A percentile compares a stretch with the other conserved stretches of the same genome.
These are phyloP conservation scores for Triplophysa rosa DNA, from an alignment of 2,113 vertebrate species.

Conservation along the genomic window DNA sequence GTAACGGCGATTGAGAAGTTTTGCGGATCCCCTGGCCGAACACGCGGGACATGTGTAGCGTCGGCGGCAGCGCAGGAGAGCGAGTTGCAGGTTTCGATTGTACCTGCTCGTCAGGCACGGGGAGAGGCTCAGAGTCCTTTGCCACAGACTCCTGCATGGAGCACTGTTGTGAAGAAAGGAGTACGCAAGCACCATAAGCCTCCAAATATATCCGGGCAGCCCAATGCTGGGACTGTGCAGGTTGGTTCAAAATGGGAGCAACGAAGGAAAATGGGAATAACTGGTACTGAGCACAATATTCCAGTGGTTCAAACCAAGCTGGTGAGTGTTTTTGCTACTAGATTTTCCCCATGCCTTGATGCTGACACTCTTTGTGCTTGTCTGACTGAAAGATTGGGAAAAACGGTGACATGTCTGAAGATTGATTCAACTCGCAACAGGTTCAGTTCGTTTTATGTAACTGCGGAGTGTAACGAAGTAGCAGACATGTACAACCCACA, in stretches of 20 bases:
- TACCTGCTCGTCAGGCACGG: not conserved
- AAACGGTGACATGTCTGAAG: not conserved
- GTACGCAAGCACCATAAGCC: not conserved
- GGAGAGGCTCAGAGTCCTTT: too few relatives aligned
- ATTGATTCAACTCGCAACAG: too few relatives aligned
- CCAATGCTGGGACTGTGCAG: not conserved
- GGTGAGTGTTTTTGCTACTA: not conserved
- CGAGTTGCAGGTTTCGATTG: not conserved
- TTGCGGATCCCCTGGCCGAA: not conserved
- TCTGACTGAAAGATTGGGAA: not conserved
- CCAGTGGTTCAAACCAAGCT: too few relatives aligned
- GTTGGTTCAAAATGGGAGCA: not conserved
- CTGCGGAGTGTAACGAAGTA: not conserved
- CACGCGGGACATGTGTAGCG: not conserved
- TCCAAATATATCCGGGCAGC: not conserved
- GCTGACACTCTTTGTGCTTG: not conserved
- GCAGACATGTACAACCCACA: not conserved
- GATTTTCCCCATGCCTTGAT: not conserved
- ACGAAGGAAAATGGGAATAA: too few relatives aligned
- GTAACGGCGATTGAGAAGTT: not conserved
- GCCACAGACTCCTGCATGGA: too few relatives aligned
- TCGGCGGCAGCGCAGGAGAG: too few relatives aligned
- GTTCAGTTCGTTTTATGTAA: not conserved
- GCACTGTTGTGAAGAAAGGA: too few relatives aligned
- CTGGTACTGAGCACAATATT: too few relatives aligned